Evolutionary conservation across 1,140 invertebrate species (phyloP), one percentile per base, ranked within the genome.

Genomic region (Helicoverpa armigera): DNA sequence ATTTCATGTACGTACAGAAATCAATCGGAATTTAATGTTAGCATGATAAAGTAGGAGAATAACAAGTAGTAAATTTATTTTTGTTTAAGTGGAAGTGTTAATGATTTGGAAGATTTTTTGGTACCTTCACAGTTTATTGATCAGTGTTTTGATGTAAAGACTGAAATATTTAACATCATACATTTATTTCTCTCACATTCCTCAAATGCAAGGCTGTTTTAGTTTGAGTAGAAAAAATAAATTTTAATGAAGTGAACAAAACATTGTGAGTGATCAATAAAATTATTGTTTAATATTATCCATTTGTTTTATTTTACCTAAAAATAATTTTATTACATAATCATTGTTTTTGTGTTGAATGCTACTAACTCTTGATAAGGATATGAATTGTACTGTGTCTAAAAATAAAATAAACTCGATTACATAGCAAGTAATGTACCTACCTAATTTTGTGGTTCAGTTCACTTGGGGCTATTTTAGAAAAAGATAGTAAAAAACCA

Each of bases 201-300:
- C 92, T 91, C 80, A 84, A 86, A 84, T 72, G 77, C 85, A 89
- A 92, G 90, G 90, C 91, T 94, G 91, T 92, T 87, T 88, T 90
- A 88, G 85, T 89, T 88, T 79, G 84, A 87, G 74, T 88, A 87
- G 83, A 79, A 83, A 83, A 85, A 82, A 86, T 63, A 87, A 86
- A 70, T 81, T 50, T 87, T 69, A 87, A 87, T 86, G 65, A 88
- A 88, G 82, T 89, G 88, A 93, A 90, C 89, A 91, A 90, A 93
- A 90, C 89, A 86, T 88, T 91, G 87, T 92, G 86, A 87, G 83
- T 90, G 86, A 91, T 92, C 83, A 92, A 91, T 90, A 89, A 92
- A 90, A 90, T 80, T 90, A 87, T 90, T 87, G 79, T 87, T 86
- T 87, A 81, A 82, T 86, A 84, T 87, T 87, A 86, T 80, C 80